Conservation (phyloP, 2,888 invertebrate genomes). For the Octonoba sinensis region DNA sequence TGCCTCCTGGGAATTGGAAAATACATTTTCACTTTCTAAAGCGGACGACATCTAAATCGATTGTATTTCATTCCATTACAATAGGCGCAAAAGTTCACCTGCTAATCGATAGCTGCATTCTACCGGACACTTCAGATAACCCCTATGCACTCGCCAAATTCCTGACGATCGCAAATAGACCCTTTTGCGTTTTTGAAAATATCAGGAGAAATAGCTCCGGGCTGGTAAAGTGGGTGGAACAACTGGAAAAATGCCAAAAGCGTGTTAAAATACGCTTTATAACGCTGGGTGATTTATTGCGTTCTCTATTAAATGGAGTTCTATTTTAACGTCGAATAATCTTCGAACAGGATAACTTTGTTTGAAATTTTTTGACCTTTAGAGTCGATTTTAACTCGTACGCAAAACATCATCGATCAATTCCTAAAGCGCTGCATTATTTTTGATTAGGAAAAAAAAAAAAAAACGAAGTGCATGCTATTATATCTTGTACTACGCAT, state of each 20-base stretch:
- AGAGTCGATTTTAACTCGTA: background rate
- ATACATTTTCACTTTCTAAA: constrained; percentile 17
- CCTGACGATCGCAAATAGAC: background rate
- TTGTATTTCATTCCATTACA: constrained; percentile 42
- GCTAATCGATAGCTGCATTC: background rate
- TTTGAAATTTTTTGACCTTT: constrained; percentile 45
- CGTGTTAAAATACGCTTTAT: constrained; percentile 62
- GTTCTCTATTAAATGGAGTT: constrained; percentile 55
- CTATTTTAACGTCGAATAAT: constrained; percentile 59
- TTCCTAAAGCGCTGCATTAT: too few species aligned
- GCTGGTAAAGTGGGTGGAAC: constrained; percentile 38
- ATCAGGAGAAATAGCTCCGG: background rate
- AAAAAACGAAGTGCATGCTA: too few species aligned
- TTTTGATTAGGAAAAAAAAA: too few species aligned
- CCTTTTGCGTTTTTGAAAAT: constrained; percentile 11
- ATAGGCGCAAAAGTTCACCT: constrained; percentile 23
- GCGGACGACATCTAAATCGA: constrained; percentile 31
- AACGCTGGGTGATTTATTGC: constrained; percentile 57
- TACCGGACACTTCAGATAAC: background rate
- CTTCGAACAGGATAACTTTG: constrained; percentile 53
- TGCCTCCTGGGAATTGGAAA: constrained; percentile 19
- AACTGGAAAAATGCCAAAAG: constrained; percentile 60
- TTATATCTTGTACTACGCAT: too few species aligned
- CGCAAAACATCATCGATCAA: background rate
- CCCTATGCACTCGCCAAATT: constrained; percentile 8